Evolutionary conservation across 1,140 invertebrate species (phyloP).

Genomic region (Drosophila teissieri): DNA sequence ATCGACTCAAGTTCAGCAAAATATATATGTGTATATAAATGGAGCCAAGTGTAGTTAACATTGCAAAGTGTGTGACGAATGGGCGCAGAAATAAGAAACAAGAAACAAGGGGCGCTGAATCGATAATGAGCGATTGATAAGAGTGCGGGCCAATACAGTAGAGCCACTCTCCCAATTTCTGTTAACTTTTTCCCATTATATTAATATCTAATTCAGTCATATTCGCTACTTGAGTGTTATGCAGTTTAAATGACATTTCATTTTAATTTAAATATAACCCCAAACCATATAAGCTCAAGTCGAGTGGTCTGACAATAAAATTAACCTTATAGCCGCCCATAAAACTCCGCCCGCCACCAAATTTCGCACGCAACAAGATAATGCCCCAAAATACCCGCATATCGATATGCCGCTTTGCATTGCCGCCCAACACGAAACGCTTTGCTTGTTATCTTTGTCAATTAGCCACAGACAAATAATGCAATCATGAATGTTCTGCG

Average conservation of each 20-base stretch:
- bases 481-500: conserved; percentile 24
- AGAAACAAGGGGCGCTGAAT: conserved; percentile 5
- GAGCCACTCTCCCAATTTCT: background rate
- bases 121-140: conserved; percentile 39
- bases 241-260: no score
- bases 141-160: background rate
- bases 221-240: no score
- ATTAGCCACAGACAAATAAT: conserved; percentile 35
- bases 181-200: no score
- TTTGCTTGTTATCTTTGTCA: conserved; percentile 10
- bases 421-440: conserved; percentile 12
- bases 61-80: conserved; percentile 44
- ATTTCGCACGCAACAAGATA: conserved; percentile 14
- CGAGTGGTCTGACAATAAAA: background rate
- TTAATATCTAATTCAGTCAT: background rate
- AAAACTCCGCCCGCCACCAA: background rate
- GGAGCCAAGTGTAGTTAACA: conserved; percentile 39
- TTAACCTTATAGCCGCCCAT: background rate
- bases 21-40: conserved; percentile 15
- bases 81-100: conserved; percentile 9
- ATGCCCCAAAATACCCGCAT: background rate
- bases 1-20: conserved; percentile 49
- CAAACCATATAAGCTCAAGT: no score
- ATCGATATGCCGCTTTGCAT: conserved; percentile 24
- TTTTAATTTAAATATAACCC: background rate